phyloP scores from a whole-genome alignment of 2,888 invertebrate genomes.

The Epirrhoe alternata region DNA sequence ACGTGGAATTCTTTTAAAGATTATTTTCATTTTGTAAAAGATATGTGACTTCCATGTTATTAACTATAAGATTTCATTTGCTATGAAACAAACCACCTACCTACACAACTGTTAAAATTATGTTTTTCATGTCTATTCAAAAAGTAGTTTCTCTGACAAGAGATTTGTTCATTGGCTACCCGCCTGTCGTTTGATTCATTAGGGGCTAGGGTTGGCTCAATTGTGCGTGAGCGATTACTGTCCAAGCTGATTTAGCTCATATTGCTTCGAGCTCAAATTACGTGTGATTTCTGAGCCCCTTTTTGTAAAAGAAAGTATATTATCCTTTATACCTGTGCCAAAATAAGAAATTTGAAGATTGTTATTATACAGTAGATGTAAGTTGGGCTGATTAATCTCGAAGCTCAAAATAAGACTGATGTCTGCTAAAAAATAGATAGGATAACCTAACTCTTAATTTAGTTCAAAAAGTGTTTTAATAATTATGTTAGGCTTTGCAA shows the following conservation, averaged over 20 bases:
- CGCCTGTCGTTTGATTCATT: conserved; percentile 61
- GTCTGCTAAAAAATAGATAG: too few species aligned
- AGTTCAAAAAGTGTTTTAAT: too few species aligned
- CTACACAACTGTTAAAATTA: background rate
- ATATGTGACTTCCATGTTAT: background rate
- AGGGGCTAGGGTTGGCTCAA: conserved; percentile 50
- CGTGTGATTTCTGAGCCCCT: conserved; percentile 28
- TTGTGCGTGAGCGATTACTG: conserved; percentile 48
- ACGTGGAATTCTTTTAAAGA: background rate
- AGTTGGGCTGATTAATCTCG: too few species aligned
- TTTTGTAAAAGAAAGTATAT: conserved; percentile 5
- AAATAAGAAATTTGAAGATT: too few species aligned
- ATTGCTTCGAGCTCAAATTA: conserved; percentile 40
- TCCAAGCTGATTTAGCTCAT: conserved; percentile 39
- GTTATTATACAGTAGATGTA: too few species aligned
- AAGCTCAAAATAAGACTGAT: too few species aligned
- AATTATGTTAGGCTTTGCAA: background rate
- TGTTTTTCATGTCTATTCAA: background rate
- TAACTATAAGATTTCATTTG: background rate
- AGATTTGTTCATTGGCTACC: conserved; percentile 13
- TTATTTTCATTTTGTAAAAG: background rate
- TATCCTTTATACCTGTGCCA: too few species aligned
- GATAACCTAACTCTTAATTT: too few species aligned
- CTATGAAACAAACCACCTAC: background rate
- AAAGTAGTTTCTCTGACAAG: conserved; percentile 1